Evolutionary conservation across 2,888 invertebrate species (phyloP), one percentile per base, ranked within the genome.

Genomic region (Thymelicus acteon): DNA sequence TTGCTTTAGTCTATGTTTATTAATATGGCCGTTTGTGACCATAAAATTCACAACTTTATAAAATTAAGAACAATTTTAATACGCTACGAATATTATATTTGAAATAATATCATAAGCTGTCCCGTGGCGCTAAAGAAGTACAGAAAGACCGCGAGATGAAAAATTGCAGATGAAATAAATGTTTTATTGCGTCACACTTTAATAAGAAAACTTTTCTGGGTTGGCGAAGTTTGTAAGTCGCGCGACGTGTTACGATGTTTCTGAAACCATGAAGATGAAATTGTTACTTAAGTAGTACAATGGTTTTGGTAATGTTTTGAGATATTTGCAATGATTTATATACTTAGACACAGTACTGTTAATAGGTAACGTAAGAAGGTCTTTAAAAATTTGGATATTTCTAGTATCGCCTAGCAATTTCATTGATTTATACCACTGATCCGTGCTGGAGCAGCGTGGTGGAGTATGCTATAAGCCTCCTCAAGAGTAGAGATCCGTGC

Each of bases 201-300:
- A 86, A 86, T 84, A 83, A 82, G 85, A 84, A 86, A 86, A 86
- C 78, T 86, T 86, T 80, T 72, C 72, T 82, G 85, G 83, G 85
- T 84, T 85, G 82, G 19, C 24, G 15, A 85, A 85, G 79, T 83
- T 83, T 76, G 77, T 80, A 54, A 78, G 76, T 49, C 49, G 12
- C 40, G 7, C 49, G 60, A 67, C 54, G 65, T 61, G 67, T 67
- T 49, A n/a, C 40, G 40, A 40, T 67, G 67, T 67, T 67, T 57
- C 19, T 64, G 54, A 37, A 67, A 48, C 48, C 47, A 62, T 47
- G 44, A 24, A 58, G 12, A 69, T 31, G 57, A n/a, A 49, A 44
- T 67, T 39, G 8, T 1, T 31, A 5, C 31, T 31, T 31, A 31
- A 31, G 31, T 31, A 31, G 31, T 31, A 44, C 44, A 10, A 40